Base-by-base conservation (phyloP, 2,113 vertebrate genomes). In the Melanerpes formicivorus region DNA sequence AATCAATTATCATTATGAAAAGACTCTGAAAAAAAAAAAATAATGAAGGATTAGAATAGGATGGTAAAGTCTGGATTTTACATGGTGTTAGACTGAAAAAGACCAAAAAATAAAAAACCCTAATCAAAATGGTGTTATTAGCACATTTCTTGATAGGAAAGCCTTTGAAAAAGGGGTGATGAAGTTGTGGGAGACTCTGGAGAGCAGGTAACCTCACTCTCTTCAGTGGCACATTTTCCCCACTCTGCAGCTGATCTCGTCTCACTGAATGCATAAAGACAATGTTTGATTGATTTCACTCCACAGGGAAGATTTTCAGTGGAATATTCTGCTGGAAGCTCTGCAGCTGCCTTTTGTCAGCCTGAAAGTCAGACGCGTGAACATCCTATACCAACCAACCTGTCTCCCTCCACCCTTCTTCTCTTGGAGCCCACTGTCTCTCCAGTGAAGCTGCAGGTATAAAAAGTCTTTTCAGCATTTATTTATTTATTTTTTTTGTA, bases 391-490 rank as follows among this genome's bases (percentile, higher is more conserved):
- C 2, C 27, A 69, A 69, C 18, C 18, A 72, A 26, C 22, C 6
- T 46, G 18, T 22, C 29, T 72, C 54, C 8, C 14, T 69, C 32
- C 84, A 12, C 26, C 13, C 17, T 14, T 63, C 6, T 26, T 40
- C 23, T 66, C 30, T 29, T 67, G 22, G n/a, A 87, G 42, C 3
- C 8, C 42, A 19, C 26, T 40, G 5, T 32, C 18, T 17, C 58
- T 48, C 22, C 34, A 37, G n/a, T 48, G 5, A 40, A 79, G 30
- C 14, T 2, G 1, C 37, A 40, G 0, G 0, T 32, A 54, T 22
- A 25, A 42, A 70, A 77, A 9, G 2, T 30, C 18, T 30, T 71
- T 78, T 78, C 29, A 59, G 9, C 16, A 52, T 6, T 44, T 44
- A 37, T 17, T 18, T 46, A 9, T 48, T 75, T 26, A 72, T n/a